Evolutionary conservation across 2,113 vertebrate species (phyloP), one percentile per base, ranked within the genome.

Genomic region (Labeo catla): DNA sequence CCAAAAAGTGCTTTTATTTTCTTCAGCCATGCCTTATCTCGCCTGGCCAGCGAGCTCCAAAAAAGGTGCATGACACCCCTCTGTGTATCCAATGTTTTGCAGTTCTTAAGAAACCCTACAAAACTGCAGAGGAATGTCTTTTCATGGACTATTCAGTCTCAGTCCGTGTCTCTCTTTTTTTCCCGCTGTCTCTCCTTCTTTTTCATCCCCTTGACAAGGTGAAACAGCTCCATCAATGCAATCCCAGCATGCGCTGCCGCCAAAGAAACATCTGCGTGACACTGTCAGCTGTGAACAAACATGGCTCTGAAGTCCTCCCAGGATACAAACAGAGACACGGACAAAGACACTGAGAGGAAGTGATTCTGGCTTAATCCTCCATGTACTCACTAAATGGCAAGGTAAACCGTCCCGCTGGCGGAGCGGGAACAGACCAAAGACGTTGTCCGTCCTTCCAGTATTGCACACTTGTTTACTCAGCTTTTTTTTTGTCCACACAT

Each of bases 241-340:
- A 6, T 78, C 84, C 87, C 85, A 11, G 78, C 79, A 79, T 90
- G 87, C 88, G 88, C 83, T 73, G 84, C 87, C 88, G 76, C 81
- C 78, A 82, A 86, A 87, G 89, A 86, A 93, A 93, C 93, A 94
- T 93, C 93, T 94, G 92, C 87, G 83, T 82, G 82, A 84, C 86
- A 70, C 76, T 86, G 86, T 87, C 86, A 84, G 84, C 21, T 78
- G 79, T 72, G 88, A 83, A 86, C 90, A 93, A 93, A 94, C 70
- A 87, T 81, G 63, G 16, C 84, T 86, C 36, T 72, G 88, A 87
- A 83, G 87, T 87, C 83, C 59, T 74, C 36, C 16, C 59, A 12
- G 47, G 45, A 76, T 90, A 86, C 54, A 88, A 86, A 91, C 90
- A 79, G 85, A 87, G 84, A 72, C 85, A 87, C 84, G 86, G 88